A percentile compares a stretch with the other conserved stretches of the same genome.
phyloP scores from a whole-genome alignment of 1,140 invertebrate genomes.

The Reticulitermes speratus region DNA sequence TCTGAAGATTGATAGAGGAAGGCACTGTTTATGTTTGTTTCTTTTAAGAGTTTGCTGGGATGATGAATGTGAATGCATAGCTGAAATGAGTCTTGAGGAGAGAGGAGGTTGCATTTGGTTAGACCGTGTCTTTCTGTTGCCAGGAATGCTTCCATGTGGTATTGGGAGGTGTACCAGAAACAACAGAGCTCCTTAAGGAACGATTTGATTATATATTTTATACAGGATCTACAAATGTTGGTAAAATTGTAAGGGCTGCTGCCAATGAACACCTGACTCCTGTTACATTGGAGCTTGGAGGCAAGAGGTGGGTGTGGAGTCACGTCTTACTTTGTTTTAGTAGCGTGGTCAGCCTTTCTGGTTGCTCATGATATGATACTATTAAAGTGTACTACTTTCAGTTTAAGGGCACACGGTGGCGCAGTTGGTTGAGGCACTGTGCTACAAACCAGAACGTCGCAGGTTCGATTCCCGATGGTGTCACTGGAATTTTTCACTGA shows the following conservation, averaged over 20 bases:
- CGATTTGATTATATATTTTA: conserved; percentile 98
- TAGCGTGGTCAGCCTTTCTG: not conserved
- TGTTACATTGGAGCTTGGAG: conserved; percentile 90
- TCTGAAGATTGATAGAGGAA: too few relatives aligned
- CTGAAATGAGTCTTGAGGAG: too few relatives aligned
- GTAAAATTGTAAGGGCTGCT: conserved; percentile 83
- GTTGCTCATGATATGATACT: not conserved
- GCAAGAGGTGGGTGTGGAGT: conserved; percentile 69
- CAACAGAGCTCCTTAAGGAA: conserved; percentile 80
- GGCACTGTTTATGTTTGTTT: too few relatives aligned
- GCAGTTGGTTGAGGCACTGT: too few relatives aligned
- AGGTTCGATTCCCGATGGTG: too few relatives aligned
- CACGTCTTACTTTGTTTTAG: not conserved
- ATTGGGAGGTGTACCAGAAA: conserved; percentile 80
- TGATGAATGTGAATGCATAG: too few relatives aligned
- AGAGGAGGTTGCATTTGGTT: too few relatives aligned
- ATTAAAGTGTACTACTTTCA: not conserved
- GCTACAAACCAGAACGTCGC: too few relatives aligned
- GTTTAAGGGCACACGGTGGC: too few relatives aligned
- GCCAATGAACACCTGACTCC: conserved; percentile 92
- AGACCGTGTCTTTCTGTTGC: not conserved
- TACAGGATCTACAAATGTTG: conserved; percentile 86
- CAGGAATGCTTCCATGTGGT: conserved; percentile 68
- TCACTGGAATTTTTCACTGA: too few relatives aligned
- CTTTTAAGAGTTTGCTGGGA: too few relatives aligned